A percentile compares a stretch with the other conserved stretches of the same genome.
Conservation (phyloP, 1,140 invertebrate genomes). For the Aleiodes sp. region DNA sequence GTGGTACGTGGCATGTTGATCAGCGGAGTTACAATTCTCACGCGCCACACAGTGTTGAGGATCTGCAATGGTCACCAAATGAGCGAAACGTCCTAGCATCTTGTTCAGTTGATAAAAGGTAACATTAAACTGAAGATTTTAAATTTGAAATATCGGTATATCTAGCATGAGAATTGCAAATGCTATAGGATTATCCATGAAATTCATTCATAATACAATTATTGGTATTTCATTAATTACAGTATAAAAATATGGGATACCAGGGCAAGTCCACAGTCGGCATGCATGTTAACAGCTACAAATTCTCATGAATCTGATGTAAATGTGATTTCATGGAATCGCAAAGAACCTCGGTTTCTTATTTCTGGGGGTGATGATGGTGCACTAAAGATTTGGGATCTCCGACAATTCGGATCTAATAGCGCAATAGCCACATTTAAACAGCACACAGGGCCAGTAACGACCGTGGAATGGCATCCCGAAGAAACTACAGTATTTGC, state of each 20-base stretch:
- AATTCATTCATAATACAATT: too few relatives aligned
- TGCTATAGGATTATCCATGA: too few relatives aligned
- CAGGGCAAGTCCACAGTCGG: conserved; percentile 82
- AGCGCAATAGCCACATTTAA: conserved; percentile 92
- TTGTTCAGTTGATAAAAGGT: conserved; percentile 92
- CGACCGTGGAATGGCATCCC: conserved; percentile 97
- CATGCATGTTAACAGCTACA: conserved; percentile 89
- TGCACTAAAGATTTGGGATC: conserved; percentile 93
- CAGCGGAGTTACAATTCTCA: conserved; percentile 89
- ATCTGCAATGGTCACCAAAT: conserved; percentile 98
- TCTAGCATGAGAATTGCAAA: neutral
- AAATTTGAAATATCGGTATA: neutral
- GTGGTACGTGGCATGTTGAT: conserved; percentile 88
- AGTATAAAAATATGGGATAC: conserved; percentile 92
- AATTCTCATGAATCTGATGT: conserved; percentile 92
- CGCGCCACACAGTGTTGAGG: conserved; percentile 89
- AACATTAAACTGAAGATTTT: conserved; percentile 36
- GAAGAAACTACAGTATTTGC: conserved; percentile 92
- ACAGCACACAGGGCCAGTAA: conserved; percentile 91
- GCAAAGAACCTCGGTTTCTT: conserved; percentile 75
- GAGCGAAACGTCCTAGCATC: conserved; percentile 93
- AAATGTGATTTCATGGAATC: conserved; percentile 99
- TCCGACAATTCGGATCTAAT: conserved; percentile 83
- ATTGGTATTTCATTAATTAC: conserved; percentile 29
- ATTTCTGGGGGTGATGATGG: conserved; percentile 93